phyloP scores from a whole-genome alignment of 2,797 vertebrate species.

The Rhynchonycteris naso region DNA sequence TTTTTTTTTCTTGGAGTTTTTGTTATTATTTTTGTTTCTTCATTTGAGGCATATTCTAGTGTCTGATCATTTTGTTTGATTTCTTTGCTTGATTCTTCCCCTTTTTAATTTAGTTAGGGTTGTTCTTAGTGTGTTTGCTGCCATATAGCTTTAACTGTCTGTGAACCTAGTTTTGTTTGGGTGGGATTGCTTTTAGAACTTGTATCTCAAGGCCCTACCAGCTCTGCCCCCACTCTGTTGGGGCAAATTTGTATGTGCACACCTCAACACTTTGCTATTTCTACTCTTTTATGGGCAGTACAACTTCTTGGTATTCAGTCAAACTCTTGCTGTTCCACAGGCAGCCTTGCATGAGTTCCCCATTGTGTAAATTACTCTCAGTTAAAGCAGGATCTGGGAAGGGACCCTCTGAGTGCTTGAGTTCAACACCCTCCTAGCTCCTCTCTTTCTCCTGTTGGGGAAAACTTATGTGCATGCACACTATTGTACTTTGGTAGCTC shows the following conservation, averaged over 20 bases:
- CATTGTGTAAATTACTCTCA: neutral
- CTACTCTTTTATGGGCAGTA: neutral
- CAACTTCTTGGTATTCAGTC: neutral
- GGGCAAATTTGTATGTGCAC: neutral
- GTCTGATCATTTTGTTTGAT: neutral
- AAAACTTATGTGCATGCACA: no score
- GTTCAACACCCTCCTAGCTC: neutral
- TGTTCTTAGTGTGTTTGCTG: neutral
- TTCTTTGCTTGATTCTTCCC: neutral
- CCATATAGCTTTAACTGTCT: neutral
- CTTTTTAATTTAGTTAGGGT: neutral
- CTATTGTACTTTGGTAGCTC: neutral
- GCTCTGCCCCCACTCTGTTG: neutral
- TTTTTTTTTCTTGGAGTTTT: neutral
- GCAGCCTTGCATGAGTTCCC: neutral
- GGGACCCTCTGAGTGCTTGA: neutral
- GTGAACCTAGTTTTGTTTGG: neutral
- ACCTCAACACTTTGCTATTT: neutral
- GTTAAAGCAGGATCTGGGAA: neutral
- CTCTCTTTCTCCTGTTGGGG: neutral
- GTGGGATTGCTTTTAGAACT: neutral
- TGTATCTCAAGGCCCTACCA: neutral
- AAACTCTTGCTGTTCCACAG: no score
- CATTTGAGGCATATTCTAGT: neutral
- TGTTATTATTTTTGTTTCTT: neutral